Percentiles rank a stretch among this genome's conserved stretches.
Conservation (phyloP, 1,140 invertebrate species). For the Danaus melanippus region DNA sequence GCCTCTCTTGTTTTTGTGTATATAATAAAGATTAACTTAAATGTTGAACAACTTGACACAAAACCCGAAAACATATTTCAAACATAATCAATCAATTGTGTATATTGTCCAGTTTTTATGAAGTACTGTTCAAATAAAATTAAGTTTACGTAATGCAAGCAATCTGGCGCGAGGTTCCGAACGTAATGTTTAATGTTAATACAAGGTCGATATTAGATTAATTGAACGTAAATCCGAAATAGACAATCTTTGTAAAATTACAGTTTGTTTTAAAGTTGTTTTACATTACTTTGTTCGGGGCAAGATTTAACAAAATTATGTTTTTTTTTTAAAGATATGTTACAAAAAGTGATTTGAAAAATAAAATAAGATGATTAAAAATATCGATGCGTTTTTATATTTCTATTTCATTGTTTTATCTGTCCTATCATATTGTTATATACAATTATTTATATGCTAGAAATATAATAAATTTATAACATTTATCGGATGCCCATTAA, state of each 20-base stretch:
- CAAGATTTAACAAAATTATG: no score
- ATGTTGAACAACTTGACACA: background rate
- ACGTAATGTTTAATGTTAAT: conserved; percentile 25
- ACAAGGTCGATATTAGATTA: conserved; percentile 35
- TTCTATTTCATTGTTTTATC: no score
- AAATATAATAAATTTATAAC: no score
- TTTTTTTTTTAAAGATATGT: no score
- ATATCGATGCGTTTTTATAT: no score
- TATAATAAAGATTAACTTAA: conserved; percentile 1
- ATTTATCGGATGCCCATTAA: no score
- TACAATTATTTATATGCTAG: no score
- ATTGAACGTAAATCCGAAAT: conserved; percentile 24
- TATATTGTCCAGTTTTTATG: conserved; percentile 12
- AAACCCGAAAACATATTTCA: background rate
- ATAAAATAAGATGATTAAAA: no score
- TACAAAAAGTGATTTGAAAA: no score
- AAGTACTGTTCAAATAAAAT: conserved; percentile 33
- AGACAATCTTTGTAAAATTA: conserved; percentile 1
- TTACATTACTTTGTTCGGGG: no score
- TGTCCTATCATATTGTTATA: no score
- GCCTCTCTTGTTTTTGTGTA: conserved; percentile 3
- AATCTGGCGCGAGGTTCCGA: conserved; percentile 48
- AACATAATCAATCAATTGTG: conserved; percentile 17
- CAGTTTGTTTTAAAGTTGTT: no score
- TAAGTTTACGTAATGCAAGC: conserved; percentile 42